These are phyloP conservation scores for Struthio camelus DNA, from an alignment of 2,113 vertebrate species.

Conservation along the genomic window DNA sequence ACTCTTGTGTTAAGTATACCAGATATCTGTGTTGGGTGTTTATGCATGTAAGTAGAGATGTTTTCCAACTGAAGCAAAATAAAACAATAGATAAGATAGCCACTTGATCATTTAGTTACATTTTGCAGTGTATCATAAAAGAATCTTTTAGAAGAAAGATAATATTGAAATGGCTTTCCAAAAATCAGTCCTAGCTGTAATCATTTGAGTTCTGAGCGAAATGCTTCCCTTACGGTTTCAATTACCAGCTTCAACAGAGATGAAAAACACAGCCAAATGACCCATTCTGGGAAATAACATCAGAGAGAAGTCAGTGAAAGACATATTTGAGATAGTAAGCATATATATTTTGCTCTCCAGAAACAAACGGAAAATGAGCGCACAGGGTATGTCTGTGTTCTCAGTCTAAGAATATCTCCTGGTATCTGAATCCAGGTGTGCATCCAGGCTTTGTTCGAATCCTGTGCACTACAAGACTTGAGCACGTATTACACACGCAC, in stretches of 20 bases:
- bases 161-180: background rate
- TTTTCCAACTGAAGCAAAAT: background rate
- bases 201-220: background rate
- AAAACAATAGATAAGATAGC: background rate
- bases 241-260: background rate
- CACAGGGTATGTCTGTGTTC: rapidly evolving
- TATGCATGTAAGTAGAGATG: background rate
- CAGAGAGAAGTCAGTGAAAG: background rate
- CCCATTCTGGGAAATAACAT: background rate
- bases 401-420: background rate
- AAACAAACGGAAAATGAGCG: background rate
- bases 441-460: background rate
- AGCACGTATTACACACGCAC: rapidly evolving
- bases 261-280: background rate
- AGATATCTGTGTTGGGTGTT: background rate
- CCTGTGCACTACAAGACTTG: rapidly evolving
- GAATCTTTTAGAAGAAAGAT: background rate
- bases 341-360: rapidly evolving
- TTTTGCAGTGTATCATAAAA: background rate
- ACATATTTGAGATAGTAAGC: background rate
- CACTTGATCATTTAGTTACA: background rate
- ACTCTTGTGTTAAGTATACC: background rate
- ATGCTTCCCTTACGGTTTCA: rapidly evolving
- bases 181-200: background rate
- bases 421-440: background rate